Percentiles rank a stretch among this genome's conserved stretches.
Conservation (phyloP, 1,140 invertebrate genomes). For the Cydia amplana region DNA sequence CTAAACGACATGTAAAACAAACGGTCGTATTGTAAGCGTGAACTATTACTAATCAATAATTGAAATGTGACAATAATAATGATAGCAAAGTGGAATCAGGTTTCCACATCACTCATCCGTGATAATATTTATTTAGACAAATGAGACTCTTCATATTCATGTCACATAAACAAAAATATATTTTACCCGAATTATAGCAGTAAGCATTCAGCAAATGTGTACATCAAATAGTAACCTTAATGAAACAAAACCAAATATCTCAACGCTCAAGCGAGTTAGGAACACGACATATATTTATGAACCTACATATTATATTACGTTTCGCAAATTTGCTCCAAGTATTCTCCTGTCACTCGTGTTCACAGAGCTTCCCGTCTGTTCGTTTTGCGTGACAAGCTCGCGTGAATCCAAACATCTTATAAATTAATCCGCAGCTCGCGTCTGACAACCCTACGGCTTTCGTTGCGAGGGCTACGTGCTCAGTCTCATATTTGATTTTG, state of each 20-base stretch:
- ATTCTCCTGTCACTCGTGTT: conserved; percentile 22
- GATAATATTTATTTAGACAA: too few relatives aligned
- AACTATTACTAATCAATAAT: too few relatives aligned
- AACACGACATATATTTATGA: background rate
- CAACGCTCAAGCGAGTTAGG: background rate
- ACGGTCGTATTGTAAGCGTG: too few relatives aligned
- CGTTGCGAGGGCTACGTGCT: conserved; percentile 5
- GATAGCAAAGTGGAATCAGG: too few relatives aligned
- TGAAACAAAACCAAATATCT: conserved; percentile 18
- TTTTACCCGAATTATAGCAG: background rate
- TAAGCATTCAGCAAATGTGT: background rate
- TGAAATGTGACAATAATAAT: too few relatives aligned
- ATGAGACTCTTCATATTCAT: too few relatives aligned
- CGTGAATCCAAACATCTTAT: conserved; percentile 31
- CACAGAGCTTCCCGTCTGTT: conserved; percentile 24
- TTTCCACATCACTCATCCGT: too few relatives aligned
- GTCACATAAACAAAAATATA: background rate
- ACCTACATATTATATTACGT: conserved; percentile 9
- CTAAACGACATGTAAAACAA: too few relatives aligned
- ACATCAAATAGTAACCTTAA: background rate
- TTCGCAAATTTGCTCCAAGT: conserved; percentile 20
- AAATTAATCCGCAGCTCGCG: conserved; percentile 26
- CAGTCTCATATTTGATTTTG: conserved; percentile 17
- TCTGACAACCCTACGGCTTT: conserved; percentile 27
- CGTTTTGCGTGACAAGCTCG: conserved; percentile 28